A percentile compares a stretch with the other conserved stretches of the same genome.
Conservation (phyloP, 1,140 invertebrate species). For the Onthophagus taurus region DNA sequence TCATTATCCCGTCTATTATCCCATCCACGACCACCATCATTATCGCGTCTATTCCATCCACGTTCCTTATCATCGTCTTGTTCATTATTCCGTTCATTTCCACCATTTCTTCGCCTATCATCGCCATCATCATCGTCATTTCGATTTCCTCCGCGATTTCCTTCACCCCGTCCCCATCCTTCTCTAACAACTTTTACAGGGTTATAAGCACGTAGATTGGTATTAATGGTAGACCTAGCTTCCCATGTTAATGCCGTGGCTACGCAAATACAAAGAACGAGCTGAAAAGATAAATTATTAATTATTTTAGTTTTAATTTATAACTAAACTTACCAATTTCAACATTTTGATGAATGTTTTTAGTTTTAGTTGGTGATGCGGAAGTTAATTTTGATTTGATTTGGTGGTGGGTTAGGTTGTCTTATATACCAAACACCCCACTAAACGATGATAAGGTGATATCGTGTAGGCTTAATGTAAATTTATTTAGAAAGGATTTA, state of each 20-base stretch:
- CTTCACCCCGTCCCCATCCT: not conserved
- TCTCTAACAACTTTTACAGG: not conserved
- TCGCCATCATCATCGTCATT: too few species aligned
- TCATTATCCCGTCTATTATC: not conserved
- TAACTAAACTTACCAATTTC: slow-evolving; percentile 16
- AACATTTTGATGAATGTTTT: slow-evolving; percentile 15
- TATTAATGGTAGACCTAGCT: slow-evolving; percentile 2
- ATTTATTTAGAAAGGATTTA: not conserved
- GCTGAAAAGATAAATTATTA: not conserved
- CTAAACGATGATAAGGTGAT: slow-evolving; percentile 1
- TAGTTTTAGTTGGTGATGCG: slow-evolving; percentile 5
- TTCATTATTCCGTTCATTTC: too few species aligned
- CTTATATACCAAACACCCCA: slow-evolving; percentile 7
- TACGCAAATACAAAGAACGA: slow-evolving; percentile 1
- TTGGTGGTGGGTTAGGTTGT: too few species aligned
- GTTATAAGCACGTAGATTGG: slow-evolving; percentile 5
- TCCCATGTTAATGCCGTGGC: slow-evolving; percentile 2
- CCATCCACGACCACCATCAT: not conserved
- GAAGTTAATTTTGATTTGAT: not conserved
- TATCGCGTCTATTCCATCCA: not conserved
- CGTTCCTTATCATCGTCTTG: too few species aligned
- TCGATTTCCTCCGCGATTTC: slow-evolving; percentile 2
- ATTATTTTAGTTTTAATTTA: not conserved
- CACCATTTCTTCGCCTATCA: not conserved
- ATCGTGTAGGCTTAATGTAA: not conserved